Evolutionary conservation across 2,113 vertebrate species (phyloP).

Genomic region (Dipodomys merriami): DNA sequence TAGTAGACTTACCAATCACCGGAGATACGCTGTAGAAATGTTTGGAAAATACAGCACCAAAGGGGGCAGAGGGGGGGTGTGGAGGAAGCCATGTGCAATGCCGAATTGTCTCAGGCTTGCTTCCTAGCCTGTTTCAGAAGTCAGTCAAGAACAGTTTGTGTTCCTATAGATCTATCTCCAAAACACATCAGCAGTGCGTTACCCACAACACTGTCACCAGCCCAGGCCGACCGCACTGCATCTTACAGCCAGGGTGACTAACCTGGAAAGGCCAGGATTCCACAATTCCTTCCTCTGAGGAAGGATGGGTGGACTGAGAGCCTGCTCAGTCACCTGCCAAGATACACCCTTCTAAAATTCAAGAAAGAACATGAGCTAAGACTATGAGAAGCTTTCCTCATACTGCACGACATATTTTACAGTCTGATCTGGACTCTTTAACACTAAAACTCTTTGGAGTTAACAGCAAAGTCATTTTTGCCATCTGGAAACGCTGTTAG

Average conservation of each 20-base stretch:
- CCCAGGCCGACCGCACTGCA: neutral
- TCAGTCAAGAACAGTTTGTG: neutral
- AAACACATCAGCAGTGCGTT: neutral
- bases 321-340: neutral
- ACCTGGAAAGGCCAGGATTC: neutral
- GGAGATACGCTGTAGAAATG: neutral
- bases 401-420: conserved; percentile 23
- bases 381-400: neutral
- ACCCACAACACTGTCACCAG: rapidly evolving
- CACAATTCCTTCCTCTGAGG: neutral
- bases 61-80: neutral
- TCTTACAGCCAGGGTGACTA: neutral
- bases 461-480: conserved; percentile 39
- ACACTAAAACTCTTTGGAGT: conserved; percentile 35
- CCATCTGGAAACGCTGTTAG: conserved; percentile 37
- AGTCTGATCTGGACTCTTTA: conserved; percentile 6
- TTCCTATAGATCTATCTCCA: neutral
- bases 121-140: neutral
- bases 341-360: neutral
- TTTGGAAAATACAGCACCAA: neutral
- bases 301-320: neutral
- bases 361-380: neutral
- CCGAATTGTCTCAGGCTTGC: neutral
- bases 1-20: neutral
- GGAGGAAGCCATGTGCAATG: neutral